phyloP scores from a whole-genome alignment of 2,113 vertebrate species.

The Meriones unguiculatus region DNA sequence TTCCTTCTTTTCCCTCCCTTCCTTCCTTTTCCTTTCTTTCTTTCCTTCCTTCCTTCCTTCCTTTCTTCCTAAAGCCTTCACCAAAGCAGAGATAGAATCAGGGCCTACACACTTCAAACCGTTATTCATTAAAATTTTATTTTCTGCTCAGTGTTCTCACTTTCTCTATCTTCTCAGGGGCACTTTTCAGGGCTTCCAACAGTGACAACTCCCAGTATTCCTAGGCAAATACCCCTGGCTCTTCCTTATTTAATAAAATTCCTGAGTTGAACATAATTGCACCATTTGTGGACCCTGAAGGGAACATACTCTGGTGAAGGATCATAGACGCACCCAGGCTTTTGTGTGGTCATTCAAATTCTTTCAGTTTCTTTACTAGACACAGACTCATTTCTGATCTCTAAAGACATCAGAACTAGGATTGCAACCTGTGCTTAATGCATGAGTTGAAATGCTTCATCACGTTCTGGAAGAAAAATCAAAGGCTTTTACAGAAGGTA shows the following conservation, averaged over 20 bases:
- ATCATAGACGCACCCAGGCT: neutral
- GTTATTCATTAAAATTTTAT: neutral
- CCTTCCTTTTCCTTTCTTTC: neutral
- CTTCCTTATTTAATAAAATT: neutral
- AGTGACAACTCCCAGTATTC: neutral
- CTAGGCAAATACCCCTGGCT: neutral
- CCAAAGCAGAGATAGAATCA: neutral
- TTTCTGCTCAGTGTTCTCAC: fast-evolving
- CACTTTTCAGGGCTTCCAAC: neutral
- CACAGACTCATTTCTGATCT: neutral
- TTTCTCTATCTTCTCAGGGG: neutral
- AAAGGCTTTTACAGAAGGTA: conserved; percentile 47
- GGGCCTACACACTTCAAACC: neutral
- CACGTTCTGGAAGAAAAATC: conserved; percentile 64
- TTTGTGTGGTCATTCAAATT: neutral
- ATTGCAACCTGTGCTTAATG: conserved; percentile 55
- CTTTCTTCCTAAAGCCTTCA: neutral
- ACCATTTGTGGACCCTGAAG: fast-evolving
- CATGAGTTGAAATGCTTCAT: conserved; percentile 59
- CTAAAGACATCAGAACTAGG: neutral
- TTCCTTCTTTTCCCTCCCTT: no score
- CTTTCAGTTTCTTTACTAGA: neutral
- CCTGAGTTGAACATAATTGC: neutral
- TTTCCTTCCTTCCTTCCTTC: neutral
- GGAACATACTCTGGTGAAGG: neutral